Base-by-base conservation (phyloP, 1,140 invertebrate genomes). In the Diabrotica undecimpunctata region DNA sequence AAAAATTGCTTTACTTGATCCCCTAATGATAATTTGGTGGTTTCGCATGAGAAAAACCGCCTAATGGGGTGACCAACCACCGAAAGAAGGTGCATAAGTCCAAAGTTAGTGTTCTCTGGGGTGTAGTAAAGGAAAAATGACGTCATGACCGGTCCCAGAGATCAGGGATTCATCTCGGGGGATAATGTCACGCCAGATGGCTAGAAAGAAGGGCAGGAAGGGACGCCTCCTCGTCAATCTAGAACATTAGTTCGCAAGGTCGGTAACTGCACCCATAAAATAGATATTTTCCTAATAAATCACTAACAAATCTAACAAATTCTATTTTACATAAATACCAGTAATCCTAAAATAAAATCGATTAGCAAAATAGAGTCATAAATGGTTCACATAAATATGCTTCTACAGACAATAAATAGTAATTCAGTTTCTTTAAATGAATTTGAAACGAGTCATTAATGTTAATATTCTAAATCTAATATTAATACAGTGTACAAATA, bases 111-210 rank as follows among this genome's bases (percentile, higher is more conserved):
- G 11, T 14, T 59, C 59, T 67, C 53, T 54, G n/a, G 51, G 62
- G 64, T 61, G 61, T 59, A 51, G 46, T 60, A 62, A 61, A 62
- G 53, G 46, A 54, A 53, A 66, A 64, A 65, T 75, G 72, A 75
- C 74, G 74, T 75, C 74, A 75, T 57, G 64, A 6, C 63, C 60
- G 71, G 38, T 64, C 60, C 55, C 54, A 55, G 66, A 60, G 71
- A 71, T 72, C 71, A 70, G 67, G 66, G 68, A 73, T 71, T 70
- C 70, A 70, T 75, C 74, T 72, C 71, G 13, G 50, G 74, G 72
- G 72, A 74, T 71, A 68, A 69, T 67, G 66, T 70, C 60, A 56
- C 55, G 65, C 72, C 70, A 68, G 39, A 60, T 61, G 54, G 41
- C n/a, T 10, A 46, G 41, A 46, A n/a, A 46, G n/a, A n/a, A 25